Evolutionary conservation across 2,113 vertebrate genomes (phyloP).

Genomic region (Glaucidium brasilianum): DNA sequence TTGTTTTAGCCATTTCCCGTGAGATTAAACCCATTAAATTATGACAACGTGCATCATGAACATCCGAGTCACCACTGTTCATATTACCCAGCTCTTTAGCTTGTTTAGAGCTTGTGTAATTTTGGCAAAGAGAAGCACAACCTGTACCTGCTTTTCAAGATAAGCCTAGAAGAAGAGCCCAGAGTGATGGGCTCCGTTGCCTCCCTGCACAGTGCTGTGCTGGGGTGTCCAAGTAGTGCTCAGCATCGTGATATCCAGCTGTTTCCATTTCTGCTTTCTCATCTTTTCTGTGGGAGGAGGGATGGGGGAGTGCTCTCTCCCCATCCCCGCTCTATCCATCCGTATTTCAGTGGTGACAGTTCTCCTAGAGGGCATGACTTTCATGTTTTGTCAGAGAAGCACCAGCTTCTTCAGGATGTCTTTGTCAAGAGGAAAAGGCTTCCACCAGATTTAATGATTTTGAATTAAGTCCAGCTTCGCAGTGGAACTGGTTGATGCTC

Average conservation of each 20-base stretch:
- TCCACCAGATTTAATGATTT: neutral
- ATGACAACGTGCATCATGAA: neutral
- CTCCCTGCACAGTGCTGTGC: neutral
- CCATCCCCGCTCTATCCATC: neutral
- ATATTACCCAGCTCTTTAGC: neutral
- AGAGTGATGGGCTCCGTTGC: rapidly evolving
- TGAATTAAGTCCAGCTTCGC: neutral
- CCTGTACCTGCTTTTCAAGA: neutral
- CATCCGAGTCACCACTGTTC: neutral
- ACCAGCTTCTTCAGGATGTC: neutral
- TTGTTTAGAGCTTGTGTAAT: neutral
- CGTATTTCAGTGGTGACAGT: rapidly evolving
- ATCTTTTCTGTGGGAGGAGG: neutral
- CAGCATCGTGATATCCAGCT: neutral
- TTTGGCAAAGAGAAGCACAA: neutral
- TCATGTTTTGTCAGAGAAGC: neutral
- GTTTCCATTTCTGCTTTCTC: neutral
- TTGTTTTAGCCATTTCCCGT: neutral
- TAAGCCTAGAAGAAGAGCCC: neutral
- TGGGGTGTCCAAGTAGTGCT: neutral
- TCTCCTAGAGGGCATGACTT: rapidly evolving
- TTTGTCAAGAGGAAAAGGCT: neutral
- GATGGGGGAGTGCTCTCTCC: neutral
- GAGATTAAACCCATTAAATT: neutral
- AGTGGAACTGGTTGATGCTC: neutral